These are phyloP conservation scores for Ectemnius lituratus DNA, from an alignment of 2,888 invertebrate species.

Conservation along the genomic window DNA sequence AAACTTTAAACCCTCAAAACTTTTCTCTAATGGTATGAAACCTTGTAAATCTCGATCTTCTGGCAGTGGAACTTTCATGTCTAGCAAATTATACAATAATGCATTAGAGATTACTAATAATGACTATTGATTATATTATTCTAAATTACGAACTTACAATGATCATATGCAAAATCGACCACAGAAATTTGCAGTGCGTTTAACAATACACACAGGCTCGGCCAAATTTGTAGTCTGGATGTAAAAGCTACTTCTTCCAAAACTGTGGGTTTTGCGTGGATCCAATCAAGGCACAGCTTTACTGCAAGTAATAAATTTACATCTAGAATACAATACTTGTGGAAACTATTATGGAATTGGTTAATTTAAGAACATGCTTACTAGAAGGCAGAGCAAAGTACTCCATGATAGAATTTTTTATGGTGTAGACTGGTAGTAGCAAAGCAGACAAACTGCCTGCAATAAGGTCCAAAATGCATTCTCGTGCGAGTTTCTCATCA, in stretches of 20 bases:
- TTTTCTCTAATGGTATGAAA: constrained; percentile 85
- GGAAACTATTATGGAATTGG: not conserved
- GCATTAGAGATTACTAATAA: not conserved
- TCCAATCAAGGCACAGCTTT: constrained; percentile 88
- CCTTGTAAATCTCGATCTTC: constrained; percentile 90
- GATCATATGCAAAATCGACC: constrained; percentile 79
- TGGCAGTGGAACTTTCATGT: constrained; percentile 83
- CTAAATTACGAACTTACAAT: constrained; percentile 63
- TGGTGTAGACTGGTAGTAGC: constrained; percentile 84
- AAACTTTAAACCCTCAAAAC: constrained; percentile 81
- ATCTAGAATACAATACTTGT: not conserved
- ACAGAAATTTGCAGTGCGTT: constrained; percentile 82
- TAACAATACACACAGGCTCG: constrained; percentile 86
- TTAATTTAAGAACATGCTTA: constrained; percentile 70
- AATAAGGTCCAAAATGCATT: constrained; percentile 82
- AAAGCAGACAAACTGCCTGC: constrained; percentile 84
- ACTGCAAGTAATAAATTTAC: constrained; percentile 73
- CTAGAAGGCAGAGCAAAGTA: constrained; percentile 85
- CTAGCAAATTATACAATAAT: not conserved
- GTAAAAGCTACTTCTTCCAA: constrained; percentile 80
- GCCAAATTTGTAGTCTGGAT: constrained; percentile 86
- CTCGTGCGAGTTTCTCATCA: constrained; percentile 81
- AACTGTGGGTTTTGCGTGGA: constrained; percentile 80
- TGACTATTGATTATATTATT: not conserved
- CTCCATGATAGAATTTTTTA: constrained; percentile 83